These are phyloP conservation scores for Aulostomus chinensis DNA, from an alignment of 2,797 vertebrate species.

Conservation along the genomic window DNA sequence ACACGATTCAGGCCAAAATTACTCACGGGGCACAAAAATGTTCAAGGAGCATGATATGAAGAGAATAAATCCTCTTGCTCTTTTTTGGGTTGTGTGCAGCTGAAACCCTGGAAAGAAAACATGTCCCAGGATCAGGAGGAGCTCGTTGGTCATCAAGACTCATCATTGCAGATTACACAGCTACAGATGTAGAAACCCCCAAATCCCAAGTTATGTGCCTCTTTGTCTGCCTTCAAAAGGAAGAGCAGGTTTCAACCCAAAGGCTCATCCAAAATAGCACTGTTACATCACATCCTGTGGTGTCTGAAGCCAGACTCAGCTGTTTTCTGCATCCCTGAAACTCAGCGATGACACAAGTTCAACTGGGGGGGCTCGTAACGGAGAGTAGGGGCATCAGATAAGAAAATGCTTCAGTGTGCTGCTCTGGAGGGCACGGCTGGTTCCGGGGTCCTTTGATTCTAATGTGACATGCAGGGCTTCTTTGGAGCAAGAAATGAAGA, in stretches of 20 bases:
- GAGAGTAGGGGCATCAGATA: no score
- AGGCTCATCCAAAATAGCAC: conserved; percentile 35
- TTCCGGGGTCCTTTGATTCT: no score
- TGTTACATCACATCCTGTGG: conserved; percentile 40
- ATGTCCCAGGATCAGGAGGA: no score
- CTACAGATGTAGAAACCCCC: no score
- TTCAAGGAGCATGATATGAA: background rate
- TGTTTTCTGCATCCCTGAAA: background rate
- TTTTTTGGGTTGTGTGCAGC: background rate
- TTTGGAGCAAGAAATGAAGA: no score
- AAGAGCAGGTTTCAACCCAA: conserved; percentile 30
- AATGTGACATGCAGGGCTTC: no score
- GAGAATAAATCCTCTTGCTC: background rate
- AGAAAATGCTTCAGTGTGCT: no score
- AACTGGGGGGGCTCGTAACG: no score
- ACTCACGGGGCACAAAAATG: no score
- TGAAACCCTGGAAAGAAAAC: background rate
- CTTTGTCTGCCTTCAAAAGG: conserved; percentile 8
- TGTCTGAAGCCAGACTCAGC: conserved; percentile 6
- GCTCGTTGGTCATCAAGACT: no score
- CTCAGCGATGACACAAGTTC: background rate
- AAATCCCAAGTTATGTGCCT: background rate
- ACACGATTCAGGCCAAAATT: conserved; percentile 24
- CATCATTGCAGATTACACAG: no score
- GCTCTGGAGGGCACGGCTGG: no score